Conservation (phyloP, 2,113 vertebrate genomes). For the Lynx canadensis region DNA sequence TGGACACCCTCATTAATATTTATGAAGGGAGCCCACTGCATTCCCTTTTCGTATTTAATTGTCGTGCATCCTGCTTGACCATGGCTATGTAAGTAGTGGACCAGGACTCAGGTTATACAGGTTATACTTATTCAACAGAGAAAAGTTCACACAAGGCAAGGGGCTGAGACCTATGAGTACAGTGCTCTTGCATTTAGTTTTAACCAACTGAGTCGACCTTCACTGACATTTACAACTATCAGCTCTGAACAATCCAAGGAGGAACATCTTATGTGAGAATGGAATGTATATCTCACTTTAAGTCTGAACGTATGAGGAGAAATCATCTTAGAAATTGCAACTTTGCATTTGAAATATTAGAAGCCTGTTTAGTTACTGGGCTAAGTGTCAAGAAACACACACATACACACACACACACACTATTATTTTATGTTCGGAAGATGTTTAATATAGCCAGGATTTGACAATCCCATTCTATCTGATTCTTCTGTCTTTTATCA, state of each 20-base stretch:
- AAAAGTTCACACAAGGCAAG: background rate
- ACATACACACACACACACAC: too few relatives aligned
- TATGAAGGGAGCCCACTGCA: background rate
- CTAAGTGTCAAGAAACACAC: background rate
- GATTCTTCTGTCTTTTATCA: conserved; percentile 35
- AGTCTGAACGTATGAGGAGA: background rate
- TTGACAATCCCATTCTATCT: background rate
- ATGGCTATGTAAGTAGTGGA: background rate
- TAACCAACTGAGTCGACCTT: background rate
- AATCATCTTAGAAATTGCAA: background rate
- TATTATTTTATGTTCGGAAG: background rate
- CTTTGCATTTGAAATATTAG: background rate
- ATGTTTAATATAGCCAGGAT: background rate
- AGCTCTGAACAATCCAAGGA: background rate
- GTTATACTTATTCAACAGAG: background rate
- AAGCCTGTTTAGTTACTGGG: background rate
- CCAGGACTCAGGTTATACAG: too few relatives aligned
- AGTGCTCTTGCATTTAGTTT: background rate
- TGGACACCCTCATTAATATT: background rate
- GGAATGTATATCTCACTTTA: background rate
- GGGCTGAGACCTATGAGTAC: rapidly evolving
- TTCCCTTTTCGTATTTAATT: background rate
- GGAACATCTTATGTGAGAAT: background rate
- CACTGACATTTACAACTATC: background rate
- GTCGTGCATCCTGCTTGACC: background rate